These are phyloP conservation scores for Etheostoma nigrum DNA, from an alignment of 2,797 vertebrate species.

Conservation along the genomic window DNA sequence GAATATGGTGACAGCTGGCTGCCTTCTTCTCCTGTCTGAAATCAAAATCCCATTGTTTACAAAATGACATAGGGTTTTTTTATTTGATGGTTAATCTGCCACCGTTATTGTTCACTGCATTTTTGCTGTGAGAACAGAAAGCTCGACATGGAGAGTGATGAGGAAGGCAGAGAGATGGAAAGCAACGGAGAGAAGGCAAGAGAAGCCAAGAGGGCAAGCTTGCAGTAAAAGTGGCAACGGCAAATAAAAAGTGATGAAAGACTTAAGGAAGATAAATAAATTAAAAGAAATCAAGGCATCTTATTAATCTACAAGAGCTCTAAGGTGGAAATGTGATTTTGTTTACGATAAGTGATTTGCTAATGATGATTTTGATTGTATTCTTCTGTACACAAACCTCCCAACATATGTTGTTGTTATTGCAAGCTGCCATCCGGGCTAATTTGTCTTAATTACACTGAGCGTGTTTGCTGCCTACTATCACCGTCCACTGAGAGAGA, in stretches of 20 bases:
- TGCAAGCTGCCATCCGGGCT: constrained; percentile 76
- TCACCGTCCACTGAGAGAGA: constrained; percentile 74
- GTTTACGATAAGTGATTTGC: constrained; percentile 71
- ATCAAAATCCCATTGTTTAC: background rate
- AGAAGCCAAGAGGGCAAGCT: background rate
- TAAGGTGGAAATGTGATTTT: constrained; percentile 57
- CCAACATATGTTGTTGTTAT: constrained; percentile 79
- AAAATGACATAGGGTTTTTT: background rate
- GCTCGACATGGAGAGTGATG: background rate
- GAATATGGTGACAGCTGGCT: too few species aligned
- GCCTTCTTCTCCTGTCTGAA: background rate
- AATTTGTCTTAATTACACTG: constrained; percentile 84
- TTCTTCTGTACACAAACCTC: constrained; percentile 74
- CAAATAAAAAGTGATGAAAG: background rate
- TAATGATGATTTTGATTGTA: constrained; percentile 80
- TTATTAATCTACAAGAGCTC: constrained; percentile 46
- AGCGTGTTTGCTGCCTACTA: constrained; percentile 71
- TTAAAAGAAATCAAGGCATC: constrained; percentile 24
- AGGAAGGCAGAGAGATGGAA: background rate
- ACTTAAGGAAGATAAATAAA: background rate
- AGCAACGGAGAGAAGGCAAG: background rate
- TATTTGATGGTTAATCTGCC: background rate
- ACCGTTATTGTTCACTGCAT: background rate
- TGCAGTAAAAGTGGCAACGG: background rate
- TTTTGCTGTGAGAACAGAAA: background rate